Evolutionary conservation across 1,140 invertebrate species (phyloP), one percentile per base, ranked within the genome.

Genomic region (Drosophila gunungcola): DNA sequence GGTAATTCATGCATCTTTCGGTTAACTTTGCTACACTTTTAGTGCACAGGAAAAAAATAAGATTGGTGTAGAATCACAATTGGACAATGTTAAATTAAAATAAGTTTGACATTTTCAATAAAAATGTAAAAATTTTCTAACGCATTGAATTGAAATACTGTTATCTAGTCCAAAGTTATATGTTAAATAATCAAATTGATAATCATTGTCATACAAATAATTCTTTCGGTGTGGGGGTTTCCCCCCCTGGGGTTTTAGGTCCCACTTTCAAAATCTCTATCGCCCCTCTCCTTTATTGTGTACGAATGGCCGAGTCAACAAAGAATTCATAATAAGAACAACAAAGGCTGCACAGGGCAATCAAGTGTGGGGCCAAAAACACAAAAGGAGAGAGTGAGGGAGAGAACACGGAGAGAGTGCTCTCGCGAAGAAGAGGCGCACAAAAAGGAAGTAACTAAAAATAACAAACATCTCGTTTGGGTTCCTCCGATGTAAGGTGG

Each of bases 401-500:
- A 79, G 13, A 62, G 29, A 54, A 46, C 55, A 27, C 36, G 49
- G 54, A 45, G 69, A 41, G 45, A 39, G 36, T 41, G 51, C 36
- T 55, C 54, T 67, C 41, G 81, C 84, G 84, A 88, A 89, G 84
- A 88, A 89, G 72, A 73, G 76, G 79, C 68, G 60, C 78, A 88
- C 84, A 89, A 90, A 89, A 89, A 89, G 80, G 84, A 89, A 89
- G 73, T 90, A 64, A 89, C 85, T 84, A 89, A 89, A 89, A 89
- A 89, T 90, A 89, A 89, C 84, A 90, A 89, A 88, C 79, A 63
- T 80, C 64, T 74, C 80, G 48, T 80, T 82, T 79, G 63, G 77
- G 64, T 38, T 75, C 54, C 84, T 42, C 58, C 38, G 43, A 56
- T 72, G 85, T 82, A 89, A 89, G 84, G 84, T 89, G 84, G 84